phyloP scores from a whole-genome alignment of 2,797 vertebrate species.

The Trachops cirrhosus region DNA sequence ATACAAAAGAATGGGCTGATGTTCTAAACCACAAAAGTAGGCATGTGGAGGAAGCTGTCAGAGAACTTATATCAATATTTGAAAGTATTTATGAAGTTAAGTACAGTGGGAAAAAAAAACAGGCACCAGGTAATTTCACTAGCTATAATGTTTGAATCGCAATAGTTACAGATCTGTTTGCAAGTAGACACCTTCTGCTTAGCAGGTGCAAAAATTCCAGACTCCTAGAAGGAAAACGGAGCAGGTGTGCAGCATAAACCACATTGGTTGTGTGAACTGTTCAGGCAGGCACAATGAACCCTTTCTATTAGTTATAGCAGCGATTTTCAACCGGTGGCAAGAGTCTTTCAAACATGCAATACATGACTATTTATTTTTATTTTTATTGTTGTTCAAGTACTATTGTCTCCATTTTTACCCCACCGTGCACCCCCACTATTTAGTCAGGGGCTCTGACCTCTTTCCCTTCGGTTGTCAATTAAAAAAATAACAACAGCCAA shows the following conservation, averaged over 20 bases:
- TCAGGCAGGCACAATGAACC: background rate
- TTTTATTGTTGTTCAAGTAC: too few relatives aligned
- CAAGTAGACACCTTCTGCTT: background rate
- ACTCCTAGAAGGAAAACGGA: background rate
- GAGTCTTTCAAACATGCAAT: background rate
- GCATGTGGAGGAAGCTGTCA: slow-evolving; percentile 84
- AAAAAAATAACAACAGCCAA: background rate
- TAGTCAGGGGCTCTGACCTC: background rate
- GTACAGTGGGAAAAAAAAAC: slow-evolving; percentile 61
- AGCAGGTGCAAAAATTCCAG: background rate
- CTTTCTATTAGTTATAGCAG: background rate
- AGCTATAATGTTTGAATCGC: background rate
- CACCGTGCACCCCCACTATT: too few relatives aligned
- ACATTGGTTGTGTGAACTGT: background rate
- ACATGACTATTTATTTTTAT: background rate
- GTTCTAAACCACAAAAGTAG: slow-evolving; percentile 84
- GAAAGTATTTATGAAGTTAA: slow-evolving; percentile 81
- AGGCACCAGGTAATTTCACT: slow-evolving; percentile 78
- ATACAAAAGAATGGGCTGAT: slow-evolving; percentile 82
- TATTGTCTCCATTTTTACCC: too few relatives aligned
- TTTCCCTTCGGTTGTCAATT: background rate
- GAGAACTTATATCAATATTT: slow-evolving; percentile 84
- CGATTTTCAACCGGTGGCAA: background rate
- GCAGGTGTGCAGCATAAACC: background rate
- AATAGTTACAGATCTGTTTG: background rate